phyloP scores from a whole-genome alignment of 2,888 invertebrate species.

The Harpagoxenus sublaevis region DNA sequence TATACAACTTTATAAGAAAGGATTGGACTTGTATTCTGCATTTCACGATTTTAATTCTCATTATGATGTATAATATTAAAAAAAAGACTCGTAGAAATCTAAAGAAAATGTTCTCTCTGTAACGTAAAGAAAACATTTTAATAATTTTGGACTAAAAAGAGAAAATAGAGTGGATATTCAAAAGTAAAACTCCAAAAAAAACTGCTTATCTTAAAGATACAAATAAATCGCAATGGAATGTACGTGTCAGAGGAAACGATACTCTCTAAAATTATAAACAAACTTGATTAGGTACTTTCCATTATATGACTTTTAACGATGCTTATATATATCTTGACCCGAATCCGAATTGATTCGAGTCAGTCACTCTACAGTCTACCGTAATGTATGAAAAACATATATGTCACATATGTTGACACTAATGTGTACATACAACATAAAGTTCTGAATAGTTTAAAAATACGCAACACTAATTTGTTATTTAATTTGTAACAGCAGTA shows the following conservation, averaged over 20 bases:
- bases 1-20: neutral
- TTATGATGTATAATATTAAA: neutral
- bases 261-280: conserved; percentile 57
- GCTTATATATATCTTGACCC: neutral
- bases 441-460: neutral
- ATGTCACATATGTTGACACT: neutral
- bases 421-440: neutral
- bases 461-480: neutral
- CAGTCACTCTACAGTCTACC: neutral
- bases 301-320: neutral
- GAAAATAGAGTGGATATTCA: neutral
- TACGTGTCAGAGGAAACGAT: conserved; percentile 26
- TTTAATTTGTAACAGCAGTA: neutral
- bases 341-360: neutral
- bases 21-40: neutral
- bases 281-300: conserved; percentile 47
- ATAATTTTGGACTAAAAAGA: neutral
- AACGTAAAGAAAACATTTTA: neutral
- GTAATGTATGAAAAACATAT: neutral
- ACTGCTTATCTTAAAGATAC: neutral
- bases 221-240: conserved; percentile 56
- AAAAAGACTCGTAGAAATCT: neutral
- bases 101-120: neutral
- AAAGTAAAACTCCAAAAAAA: neutral
- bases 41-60: neutral